Evolutionary conservation across 2,113 vertebrate species (phyloP).

Genomic region (Semnopithecus entellus): DNA sequence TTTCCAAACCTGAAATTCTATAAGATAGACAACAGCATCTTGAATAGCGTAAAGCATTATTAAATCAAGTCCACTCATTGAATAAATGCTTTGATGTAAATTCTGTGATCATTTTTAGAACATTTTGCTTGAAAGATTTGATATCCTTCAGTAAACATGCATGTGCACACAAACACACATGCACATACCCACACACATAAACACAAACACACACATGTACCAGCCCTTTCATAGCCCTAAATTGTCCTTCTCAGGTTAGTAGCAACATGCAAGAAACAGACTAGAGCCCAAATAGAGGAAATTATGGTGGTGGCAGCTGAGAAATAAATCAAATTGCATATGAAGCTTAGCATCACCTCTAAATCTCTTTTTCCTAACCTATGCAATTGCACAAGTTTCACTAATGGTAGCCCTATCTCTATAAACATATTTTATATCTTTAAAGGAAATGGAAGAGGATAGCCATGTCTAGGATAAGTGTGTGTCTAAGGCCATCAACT

Average conservation of each 20-base stretch:
- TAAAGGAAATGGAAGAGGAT: slow-evolving; percentile 57
- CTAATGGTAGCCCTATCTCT: slow-evolving; percentile 65
- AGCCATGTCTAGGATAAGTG: slow-evolving; percentile 56
- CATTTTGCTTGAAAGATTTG: background rate
- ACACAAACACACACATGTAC: background rate
- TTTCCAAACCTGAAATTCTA: slow-evolving; percentile 26
- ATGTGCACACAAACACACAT: fast-evolving
- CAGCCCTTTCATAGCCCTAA: background rate
- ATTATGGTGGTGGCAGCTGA: background rate
- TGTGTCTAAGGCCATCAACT: slow-evolving; percentile 37
- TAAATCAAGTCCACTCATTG: background rate
- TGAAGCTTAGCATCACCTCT: slow-evolving; percentile 19
- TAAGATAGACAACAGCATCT: background rate
- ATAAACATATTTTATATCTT: slow-evolving; percentile 73
- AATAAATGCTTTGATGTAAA: background rate
- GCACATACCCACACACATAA: no score
- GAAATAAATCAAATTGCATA: slow-evolving; percentile 52
- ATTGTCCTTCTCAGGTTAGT: background rate
- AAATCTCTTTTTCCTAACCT: slow-evolving; percentile 64
- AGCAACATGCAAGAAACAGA: background rate
- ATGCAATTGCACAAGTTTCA: slow-evolving; percentile 20
- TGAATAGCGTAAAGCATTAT: background rate
- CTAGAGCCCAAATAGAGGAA: background rate
- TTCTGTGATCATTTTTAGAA: background rate
- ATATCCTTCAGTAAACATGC: background rate